Evolutionary conservation across 2,797 vertebrate species (phyloP), one percentile per base, ranked within the genome.

Genomic region (Sebastiscus albofasciatus): DNA sequence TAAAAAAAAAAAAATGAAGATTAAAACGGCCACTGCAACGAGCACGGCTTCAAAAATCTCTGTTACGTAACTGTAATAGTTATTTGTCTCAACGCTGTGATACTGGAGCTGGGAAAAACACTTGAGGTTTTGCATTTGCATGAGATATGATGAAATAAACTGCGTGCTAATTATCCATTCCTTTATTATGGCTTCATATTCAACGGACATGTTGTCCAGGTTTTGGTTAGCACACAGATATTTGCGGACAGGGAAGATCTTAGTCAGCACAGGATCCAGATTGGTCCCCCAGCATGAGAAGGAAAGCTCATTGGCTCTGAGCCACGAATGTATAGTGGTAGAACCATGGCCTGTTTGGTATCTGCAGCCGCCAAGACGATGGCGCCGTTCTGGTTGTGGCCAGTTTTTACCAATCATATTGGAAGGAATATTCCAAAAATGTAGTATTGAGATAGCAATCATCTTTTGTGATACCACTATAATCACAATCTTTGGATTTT

Each of bases 201-300:
- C 12, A 8, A 11, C 66, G 29, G 22, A 68, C 67, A 13, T 77
- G 68, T 74, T 81, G 81, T 71, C 62, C 77, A 78, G 72, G 65
- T 84, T 84, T 84, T 62, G 68, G 72, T 78, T 72, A 34, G 52
- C 70, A 62, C 67, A 69, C 83, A 60, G 83, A 74, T 42, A 81
- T 49, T 49, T 52, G 46, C 68, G 58, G 77, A 89, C 59, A 64
- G 42, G 72, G 70, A 78, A 67, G 79, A 78, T 90, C 89, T 90
- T 90, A 92, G 92, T 93, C 92, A 93, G 90, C 92, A 92, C 92
- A 91, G 91, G 89, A 87, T 84, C 85, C 93, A 94, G 94, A 94
- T 93, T 92, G 93, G 88, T 87, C 77, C 42, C 93, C 80, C 92
- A 93, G 91, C 91, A 80, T 86, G 92, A 86, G 71, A 52, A 75